Base-by-base conservation (phyloP, 37 sponge, comb jelly and placozoan species). In the Haliclona indistincta region DNA sequence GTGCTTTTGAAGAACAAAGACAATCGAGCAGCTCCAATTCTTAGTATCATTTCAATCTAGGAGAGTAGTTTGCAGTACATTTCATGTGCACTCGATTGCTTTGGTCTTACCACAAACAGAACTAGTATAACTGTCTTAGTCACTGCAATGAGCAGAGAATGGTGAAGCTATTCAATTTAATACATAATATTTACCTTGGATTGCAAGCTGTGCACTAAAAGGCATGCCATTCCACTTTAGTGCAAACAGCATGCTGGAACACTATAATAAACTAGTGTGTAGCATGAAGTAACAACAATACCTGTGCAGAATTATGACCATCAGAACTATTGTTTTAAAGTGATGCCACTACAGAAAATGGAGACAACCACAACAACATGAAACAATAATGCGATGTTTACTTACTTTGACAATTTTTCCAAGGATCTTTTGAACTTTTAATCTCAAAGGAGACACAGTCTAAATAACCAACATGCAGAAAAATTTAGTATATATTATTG, bases 151-250 rank as follows among this genome's bases (percentile, higher is more conserved):
- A 55, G 5, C 3, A 4, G 2, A 55, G 28, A 55, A 55, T 29
- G 56, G 56, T 25, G 28, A 25, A 25, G 23, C 56, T 29, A 2
- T 5, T 5, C 28, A 7, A 56, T 5, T 25, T 29, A 4, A 5
- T 56, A 2, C 44, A 29, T 3, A 25, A 23, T 29, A 29, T 7
- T 26, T 26, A 54, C 69, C 39, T 51, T 79, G 80, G 13, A 79
- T 44, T 1, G 60, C 35, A 25, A 70, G 42, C 28, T 71, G 63
- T 30, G 69, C 58, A 17, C 39, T 19, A n/a, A 35, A 1, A 4
- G 58, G 38, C 40, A 81, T 81, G 33, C 65, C 83, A 38, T 37
- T 55, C 83, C 83, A 81, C 23, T 33, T 73, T 42, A 81, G 20
- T 11, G 54, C 35, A 64, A 81, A 81, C 53, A 81, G 63, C 17